These are phyloP conservation scores for Drosophila grimshawi DNA, from an alignment of 1,140 invertebrate genomes.

Conservation along the genomic window DNA sequence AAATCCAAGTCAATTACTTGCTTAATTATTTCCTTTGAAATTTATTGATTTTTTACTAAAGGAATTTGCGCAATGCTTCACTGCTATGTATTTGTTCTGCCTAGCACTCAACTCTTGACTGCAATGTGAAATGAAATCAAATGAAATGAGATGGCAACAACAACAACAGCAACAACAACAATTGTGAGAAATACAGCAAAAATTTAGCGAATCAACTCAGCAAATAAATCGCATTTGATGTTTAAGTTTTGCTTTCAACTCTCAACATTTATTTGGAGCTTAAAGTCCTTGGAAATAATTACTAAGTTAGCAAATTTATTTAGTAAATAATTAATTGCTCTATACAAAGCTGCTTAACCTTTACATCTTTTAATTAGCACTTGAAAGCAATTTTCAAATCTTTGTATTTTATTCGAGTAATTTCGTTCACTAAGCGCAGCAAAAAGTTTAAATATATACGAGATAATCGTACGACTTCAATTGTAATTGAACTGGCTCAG, in stretches of 20 bases:
- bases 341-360: background rate
- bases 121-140: conserved; percentile 57
- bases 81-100: conserved; percentile 64
- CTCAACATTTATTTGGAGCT: conserved; percentile 22
- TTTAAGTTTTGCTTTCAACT: conserved; percentile 46
- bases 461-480: too few relatives aligned
- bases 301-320: background rate
- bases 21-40: conserved; percentile 84
- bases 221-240: conserved; percentile 51
- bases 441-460: too few relatives aligned
- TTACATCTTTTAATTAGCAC: background rate
- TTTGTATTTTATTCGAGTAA: too few relatives aligned
- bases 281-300: background rate
- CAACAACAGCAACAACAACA: conserved; percentile 22
- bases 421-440: too few relatives aligned
- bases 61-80: conserved; percentile 63
- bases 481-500: too few relatives aligned
- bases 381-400: background rate
- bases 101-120: conserved; percentile 45
- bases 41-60: conserved; percentile 77
- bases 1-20: conserved; percentile 84
- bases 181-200: background rate
- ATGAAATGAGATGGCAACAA: conserved; percentile 53
- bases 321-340: background rate
- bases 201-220: conserved; percentile 13